phyloP scores from a whole-genome alignment of 2,113 vertebrate species.

The Taxidea taxus region DNA sequence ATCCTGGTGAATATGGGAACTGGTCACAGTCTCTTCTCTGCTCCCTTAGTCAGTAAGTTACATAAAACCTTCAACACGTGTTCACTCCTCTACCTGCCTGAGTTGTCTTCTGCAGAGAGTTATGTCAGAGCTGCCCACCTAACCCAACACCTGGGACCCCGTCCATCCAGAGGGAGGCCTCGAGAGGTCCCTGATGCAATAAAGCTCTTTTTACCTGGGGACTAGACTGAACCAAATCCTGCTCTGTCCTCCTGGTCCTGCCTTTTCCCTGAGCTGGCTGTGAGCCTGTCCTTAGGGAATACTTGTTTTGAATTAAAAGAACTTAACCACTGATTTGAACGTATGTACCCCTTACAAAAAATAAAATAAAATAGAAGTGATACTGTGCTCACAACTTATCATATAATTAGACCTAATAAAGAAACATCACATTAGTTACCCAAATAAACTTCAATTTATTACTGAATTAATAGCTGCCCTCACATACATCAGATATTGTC shows the following conservation, averaged over 20 bases:
- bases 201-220: rapidly evolving
- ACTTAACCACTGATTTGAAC: not conserved
- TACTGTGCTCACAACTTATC: not conserved
- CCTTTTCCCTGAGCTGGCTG: not conserved
- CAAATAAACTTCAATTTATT: not conserved
- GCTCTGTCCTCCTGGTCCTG: not conserved
- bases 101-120: not conserved
- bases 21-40: not conserved
- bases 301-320: not conserved
- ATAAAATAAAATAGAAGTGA: not conserved
- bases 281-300: not conserved
- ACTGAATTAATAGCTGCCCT: not conserved
- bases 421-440: not conserved
- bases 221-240: not conserved
- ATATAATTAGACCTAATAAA: not conserved
- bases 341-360: not conserved
- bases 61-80: not conserved
- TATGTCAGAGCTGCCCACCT: not conserved
- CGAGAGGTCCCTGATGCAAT: too few species aligned
- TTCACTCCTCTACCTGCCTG: not conserved
- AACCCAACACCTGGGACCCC: not conserved
- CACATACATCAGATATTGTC: not conserved
- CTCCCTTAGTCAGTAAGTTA: not conserved
- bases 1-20: not conserved
- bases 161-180: not conserved